A percentile compares a stretch with the other conserved stretches of the same genome.
These are phyloP conservation scores for Emydoidea blandingii DNA, from an alignment of 2,797 vertebrate genomes.

Conservation along the genomic window DNA sequence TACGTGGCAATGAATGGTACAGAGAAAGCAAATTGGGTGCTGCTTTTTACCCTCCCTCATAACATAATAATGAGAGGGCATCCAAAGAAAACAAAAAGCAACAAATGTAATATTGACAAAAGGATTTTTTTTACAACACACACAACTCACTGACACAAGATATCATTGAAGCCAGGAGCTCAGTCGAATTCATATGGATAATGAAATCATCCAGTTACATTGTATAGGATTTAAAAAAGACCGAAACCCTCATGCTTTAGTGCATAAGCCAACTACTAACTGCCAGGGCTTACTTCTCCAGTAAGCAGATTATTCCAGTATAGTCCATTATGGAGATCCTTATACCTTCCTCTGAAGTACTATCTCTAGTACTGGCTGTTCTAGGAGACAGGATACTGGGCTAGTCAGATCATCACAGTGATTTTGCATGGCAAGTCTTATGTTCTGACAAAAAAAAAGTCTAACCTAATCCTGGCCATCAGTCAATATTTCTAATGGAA, in stretches of 20 bases:
- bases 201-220: neutral
- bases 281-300: too few species aligned
- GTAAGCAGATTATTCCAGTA: too few species aligned
- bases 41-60: neutral
- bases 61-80: neutral
- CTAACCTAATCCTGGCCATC: slow-evolving; percentile 36
- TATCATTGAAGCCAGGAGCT: neutral
- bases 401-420: neutral
- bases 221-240: neutral
- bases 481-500: slow-evolving; percentile 54
- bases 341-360: neutral
- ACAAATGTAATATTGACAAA: neutral
- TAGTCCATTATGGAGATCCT: too few species aligned
- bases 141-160: neutral
- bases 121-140: neutral
- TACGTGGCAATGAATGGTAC: neutral
- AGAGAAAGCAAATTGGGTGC: neutral
- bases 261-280: too few species aligned
- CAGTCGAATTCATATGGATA: neutral
- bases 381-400: too few species aligned
- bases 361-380: too few species aligned
- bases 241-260: neutral
- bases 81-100: neutral
- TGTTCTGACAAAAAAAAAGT: slow-evolving; percentile 40
- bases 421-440: neutral